These are phyloP conservation scores for Antedon mediterranea DNA, from an alignment of 53 echinoderm and acorn worm species.

Conservation along the genomic window DNA sequence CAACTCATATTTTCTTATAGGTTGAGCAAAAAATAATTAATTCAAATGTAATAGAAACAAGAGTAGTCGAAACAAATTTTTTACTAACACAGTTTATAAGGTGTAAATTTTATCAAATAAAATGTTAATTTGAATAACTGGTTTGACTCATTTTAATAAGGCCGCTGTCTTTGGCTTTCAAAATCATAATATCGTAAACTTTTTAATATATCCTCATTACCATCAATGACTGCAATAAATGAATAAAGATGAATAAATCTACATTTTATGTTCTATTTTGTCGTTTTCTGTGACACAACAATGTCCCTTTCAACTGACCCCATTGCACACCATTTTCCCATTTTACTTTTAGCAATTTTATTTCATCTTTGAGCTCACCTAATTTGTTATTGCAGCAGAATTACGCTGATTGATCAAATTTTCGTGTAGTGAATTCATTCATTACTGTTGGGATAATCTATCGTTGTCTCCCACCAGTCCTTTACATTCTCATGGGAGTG, in stretches of 20 bases:
- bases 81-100: no score
- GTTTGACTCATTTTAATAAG: no score
- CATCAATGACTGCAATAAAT: not conserved
- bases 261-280: not conserved
- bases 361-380: not conserved
- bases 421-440: not conserved
- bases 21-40: no score
- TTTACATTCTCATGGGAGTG: not conserved
- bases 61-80: no score
- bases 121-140: no score
- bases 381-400: not conserved
- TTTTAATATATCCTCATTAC: not conserved
- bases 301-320: not conserved
- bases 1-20: no score
- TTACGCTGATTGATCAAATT: not conserved
- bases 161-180: no score
- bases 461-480: not conserved
- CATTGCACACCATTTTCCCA: not conserved
- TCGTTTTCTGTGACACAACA: not conserved
- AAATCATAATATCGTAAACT: no score
- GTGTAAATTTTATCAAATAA: no score
- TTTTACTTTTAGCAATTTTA: not conserved
- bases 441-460: not conserved
- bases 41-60: no score
- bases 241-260: not conserved